Conservation (phyloP, 1,140 invertebrate genomes). For the Dolichoris vasculosae region DNA sequence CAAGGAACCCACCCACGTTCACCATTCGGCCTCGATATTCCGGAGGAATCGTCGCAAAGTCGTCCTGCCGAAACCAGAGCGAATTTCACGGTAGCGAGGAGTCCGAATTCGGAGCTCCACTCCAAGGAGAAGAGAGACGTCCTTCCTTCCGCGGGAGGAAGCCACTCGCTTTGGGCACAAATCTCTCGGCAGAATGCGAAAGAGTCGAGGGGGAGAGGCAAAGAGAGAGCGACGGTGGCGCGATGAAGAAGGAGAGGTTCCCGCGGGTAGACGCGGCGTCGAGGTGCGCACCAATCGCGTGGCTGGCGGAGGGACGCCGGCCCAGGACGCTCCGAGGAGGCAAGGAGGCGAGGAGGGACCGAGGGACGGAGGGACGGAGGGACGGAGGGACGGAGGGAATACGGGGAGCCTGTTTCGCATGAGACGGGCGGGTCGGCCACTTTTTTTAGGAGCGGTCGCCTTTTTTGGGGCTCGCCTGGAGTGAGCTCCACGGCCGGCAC, state of each 20-base stretch:
- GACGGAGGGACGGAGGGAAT: neutral
- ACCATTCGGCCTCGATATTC: too few relatives aligned
- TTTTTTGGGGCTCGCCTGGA: neutral
- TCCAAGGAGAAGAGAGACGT: neutral
- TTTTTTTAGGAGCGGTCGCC: neutral
- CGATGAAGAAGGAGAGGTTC: conserved; percentile 41
- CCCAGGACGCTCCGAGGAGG: too few relatives aligned
- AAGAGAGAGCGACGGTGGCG: neutral
- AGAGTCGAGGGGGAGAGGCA: neutral
- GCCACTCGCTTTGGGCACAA: neutral
- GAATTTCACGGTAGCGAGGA: too few relatives aligned
- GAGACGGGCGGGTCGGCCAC: neutral
- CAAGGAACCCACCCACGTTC: too few relatives aligned
- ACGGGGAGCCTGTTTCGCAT: neutral
- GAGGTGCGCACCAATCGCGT: conserved; percentile 62
- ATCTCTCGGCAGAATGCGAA: neutral
- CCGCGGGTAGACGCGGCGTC: conserved; percentile 49
- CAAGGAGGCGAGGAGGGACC: neutral
- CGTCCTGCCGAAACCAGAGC: too few relatives aligned
- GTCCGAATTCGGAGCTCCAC: too few relatives aligned
- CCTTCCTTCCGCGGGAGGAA: neutral
- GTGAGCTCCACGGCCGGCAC: neutral
- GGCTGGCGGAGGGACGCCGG: conserved; percentile 38
- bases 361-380: neutral
- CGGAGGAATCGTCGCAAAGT: too few relatives aligned